Conservation (phyloP, 2,888 invertebrate species). For the Tanytarsus gracilentus region DNA sequence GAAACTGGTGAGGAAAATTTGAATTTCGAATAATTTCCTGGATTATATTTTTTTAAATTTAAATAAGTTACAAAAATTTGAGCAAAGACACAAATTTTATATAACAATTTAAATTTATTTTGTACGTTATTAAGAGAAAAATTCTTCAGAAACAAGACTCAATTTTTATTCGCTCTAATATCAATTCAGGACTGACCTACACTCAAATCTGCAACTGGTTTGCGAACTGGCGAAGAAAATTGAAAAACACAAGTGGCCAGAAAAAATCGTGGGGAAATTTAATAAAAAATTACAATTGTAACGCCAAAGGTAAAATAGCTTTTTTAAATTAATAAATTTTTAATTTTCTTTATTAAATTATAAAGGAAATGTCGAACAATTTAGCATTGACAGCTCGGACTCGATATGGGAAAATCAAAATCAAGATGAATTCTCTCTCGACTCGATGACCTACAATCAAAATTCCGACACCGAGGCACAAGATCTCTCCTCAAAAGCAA, state of each 20-base stretch:
- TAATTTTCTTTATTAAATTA: too few relatives aligned
- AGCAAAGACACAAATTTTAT: too few relatives aligned
- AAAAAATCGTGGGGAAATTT: constrained; percentile 66
- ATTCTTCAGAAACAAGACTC: neutral
- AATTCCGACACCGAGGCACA: constrained; percentile 5
- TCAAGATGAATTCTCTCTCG: neutral
- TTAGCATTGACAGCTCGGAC: constrained; percentile 68
- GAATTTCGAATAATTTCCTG: too few relatives aligned
- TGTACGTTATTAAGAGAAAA: too few relatives aligned
- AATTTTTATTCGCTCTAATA: too few relatives aligned
- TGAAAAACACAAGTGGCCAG: constrained; percentile 63
- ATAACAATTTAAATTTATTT: too few relatives aligned
- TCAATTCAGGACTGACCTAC: constrained; percentile 59
- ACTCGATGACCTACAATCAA: neutral
- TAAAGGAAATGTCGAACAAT: constrained; percentile 71
- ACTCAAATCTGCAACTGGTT: constrained; percentile 74
- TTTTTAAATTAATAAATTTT: too few relatives aligned
- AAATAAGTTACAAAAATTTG: too few relatives aligned
- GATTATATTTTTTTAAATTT: too few relatives aligned
- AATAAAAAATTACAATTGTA: constrained; percentile 58
- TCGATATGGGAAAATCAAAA: constrained; percentile 58
- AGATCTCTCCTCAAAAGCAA: neutral
- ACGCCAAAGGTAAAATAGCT: too few relatives aligned
- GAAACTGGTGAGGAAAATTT: constrained; percentile 50
- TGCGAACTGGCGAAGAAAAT: constrained; percentile 71